Percentiles rank a stretch among this genome's conserved stretches.
These are phyloP conservation scores for Osedax fenrisi DNA, from an alignment of 2,888 invertebrate species.

Conservation along the genomic window DNA sequence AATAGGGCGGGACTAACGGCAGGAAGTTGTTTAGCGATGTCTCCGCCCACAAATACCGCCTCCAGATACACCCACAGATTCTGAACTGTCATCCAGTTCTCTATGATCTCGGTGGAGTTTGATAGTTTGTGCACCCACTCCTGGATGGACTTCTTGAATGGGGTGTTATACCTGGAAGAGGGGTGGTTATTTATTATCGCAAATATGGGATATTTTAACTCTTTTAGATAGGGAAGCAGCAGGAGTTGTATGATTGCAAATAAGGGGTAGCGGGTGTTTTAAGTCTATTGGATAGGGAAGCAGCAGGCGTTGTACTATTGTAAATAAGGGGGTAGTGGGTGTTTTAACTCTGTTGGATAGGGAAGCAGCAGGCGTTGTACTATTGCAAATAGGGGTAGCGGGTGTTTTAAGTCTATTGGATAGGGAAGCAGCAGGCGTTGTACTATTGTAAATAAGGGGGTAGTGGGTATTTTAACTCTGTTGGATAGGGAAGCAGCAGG, in stretches of 20 bases:
- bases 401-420: too few relatives aligned
- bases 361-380: background rate
- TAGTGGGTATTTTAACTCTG: too few relatives aligned
- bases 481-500: background rate
- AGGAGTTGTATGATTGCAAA: background rate
- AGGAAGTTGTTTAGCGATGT: slow-evolving; percentile 92
- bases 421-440: too few relatives aligned
- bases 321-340: too few relatives aligned
- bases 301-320: too few relatives aligned
- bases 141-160: slow-evolving; percentile 87
- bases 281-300: too few relatives aligned
- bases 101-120: slow-evolving; percentile 87
- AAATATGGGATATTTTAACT: too few relatives aligned
- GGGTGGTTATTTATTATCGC: too few relatives aligned
- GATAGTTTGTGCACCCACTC: slow-evolving; percentile 86
- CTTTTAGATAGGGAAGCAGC: background rate
- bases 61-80: slow-evolving; percentile 97
- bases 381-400: background rate
- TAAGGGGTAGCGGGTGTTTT: background rate
- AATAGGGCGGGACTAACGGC: too few relatives aligned
- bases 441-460: too few relatives aligned
- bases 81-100: slow-evolving; percentile 86
- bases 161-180: slow-evolving; percentile 69
- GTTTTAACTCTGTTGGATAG: too few relatives aligned
- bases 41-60: slow-evolving; percentile 93